A percentile compares a stretch with the other conserved stretches of the same genome.
phyloP scores from a whole-genome alignment of 2,888 invertebrate species.

The Melangyna quadrimaculata region DNA sequence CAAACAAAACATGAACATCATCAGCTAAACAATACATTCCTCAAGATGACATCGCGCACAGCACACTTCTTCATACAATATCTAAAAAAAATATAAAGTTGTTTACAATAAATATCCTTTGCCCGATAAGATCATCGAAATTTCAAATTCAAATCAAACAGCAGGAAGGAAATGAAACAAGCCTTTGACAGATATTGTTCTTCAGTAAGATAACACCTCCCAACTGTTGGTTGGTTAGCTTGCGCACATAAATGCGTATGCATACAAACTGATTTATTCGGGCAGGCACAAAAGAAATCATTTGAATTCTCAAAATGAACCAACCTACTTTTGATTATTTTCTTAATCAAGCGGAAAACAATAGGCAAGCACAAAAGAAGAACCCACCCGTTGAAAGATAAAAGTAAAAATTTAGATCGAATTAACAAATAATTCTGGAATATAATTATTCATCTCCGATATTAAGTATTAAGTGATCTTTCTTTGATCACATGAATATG shows the following conservation, averaged over 20 bases:
- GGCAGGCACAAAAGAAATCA: constrained; percentile 16
- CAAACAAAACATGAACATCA: constrained; percentile 46
- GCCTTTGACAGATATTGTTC: constrained; percentile 51
- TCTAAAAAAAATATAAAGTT: not conserved
- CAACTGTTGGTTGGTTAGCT: constrained; percentile 44
- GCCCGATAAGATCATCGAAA: not conserved
- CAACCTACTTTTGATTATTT: constrained; percentile 65
- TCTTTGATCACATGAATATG: constrained; percentile 61
- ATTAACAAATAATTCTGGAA: constrained; percentile 51
- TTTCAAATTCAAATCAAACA: constrained; percentile 17
- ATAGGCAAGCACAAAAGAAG: constrained; percentile 39
- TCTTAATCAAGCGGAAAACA: constrained; percentile 60
- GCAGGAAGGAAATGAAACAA: constrained; percentile 57
- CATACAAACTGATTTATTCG: not conserved
- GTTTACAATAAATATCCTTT: constrained; percentile 47
- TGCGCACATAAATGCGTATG: constrained; percentile 3
- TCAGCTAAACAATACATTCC: constrained; percentile 25
- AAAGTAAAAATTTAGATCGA: constrained; percentile 65
- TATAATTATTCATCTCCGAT: constrained; percentile 62
- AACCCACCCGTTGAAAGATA: constrained; percentile 58
- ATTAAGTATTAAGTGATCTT: constrained; percentile 73
- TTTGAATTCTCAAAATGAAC: constrained; percentile 46
- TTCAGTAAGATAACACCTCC: constrained; percentile 34
- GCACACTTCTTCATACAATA: constrained; percentile 10
- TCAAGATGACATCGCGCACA: constrained; percentile 43